Percentiles rank a stretch among this genome's conserved stretches.
Evolutionary conservation across 1,140 invertebrate genomes (phyloP).

Genomic region (Amyelois transitella): DNA sequence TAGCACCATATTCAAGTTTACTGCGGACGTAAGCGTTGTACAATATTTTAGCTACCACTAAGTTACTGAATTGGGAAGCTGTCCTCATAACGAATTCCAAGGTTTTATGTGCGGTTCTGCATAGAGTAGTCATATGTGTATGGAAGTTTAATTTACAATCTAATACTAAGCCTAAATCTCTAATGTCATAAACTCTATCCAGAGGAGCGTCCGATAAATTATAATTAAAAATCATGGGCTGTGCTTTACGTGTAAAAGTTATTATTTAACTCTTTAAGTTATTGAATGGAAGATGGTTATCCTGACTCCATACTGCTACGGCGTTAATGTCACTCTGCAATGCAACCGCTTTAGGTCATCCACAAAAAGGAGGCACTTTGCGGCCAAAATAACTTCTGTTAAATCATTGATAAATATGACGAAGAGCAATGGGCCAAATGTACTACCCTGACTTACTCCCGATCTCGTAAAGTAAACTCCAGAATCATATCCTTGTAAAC

Average conservation of each 20-base stretch:
- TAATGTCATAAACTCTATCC: constrained; percentile 6
- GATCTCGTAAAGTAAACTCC: no score
- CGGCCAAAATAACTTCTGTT: neutral
- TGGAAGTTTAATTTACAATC: constrained; percentile 9
- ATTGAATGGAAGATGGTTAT: constrained; percentile 4
- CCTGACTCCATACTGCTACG: neutral
- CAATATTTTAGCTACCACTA: constrained; percentile 2
- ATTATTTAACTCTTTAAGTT: constrained; percentile 10
- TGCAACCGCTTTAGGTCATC: constrained; percentile 7
- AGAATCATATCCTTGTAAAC: no score
- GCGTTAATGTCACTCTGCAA: constrained; percentile 6
- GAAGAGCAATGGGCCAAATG: constrained; percentile 3
- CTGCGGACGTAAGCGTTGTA: no score
- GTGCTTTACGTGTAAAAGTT: constrained; percentile 4
- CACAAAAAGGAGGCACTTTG: constrained; percentile 5
- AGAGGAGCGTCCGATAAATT: neutral
- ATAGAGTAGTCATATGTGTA: neutral
- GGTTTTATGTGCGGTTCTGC: constrained; percentile 5
- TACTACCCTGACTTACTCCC: constrained; percentile 10
- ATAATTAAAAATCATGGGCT: neutral
- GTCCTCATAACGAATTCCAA: constrained; percentile 13
- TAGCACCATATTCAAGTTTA: constrained; percentile 9
- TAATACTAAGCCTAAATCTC: constrained; percentile 9
- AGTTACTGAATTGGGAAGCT: neutral
- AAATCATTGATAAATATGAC: constrained; percentile 6